Conservation (phyloP, 2,113 vertebrate species). For the Esox niger region DNA sequence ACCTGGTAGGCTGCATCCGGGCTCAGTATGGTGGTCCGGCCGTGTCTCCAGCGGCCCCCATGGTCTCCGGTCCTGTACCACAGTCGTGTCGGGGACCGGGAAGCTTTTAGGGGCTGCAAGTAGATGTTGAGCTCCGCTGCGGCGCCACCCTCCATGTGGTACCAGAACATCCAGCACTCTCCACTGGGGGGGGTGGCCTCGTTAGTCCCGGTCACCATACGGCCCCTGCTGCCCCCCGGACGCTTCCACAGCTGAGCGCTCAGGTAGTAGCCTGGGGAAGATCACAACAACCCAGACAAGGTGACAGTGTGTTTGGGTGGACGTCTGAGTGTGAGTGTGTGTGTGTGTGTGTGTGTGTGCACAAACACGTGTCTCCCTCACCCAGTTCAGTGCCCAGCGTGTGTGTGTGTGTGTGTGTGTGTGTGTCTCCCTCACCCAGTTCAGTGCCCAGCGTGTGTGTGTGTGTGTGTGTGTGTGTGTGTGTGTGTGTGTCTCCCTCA, state of each 20-base stretch:
- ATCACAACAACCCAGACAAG: not conserved
- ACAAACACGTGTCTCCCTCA: conserved; percentile 22
- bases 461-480: no score
- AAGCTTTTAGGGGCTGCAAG: conserved; percentile 32
- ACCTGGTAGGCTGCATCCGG: conserved; percentile 61
- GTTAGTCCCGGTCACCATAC: conserved; percentile 49
- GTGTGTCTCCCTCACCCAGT: conserved; percentile 51
- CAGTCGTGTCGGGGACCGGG: not conserved
- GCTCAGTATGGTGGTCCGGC: conserved; percentile 59
- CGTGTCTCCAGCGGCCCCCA: conserved; percentile 69
- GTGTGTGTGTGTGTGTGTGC: no score
- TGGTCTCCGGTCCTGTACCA: conserved; percentile 66
- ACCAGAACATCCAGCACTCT: conserved; percentile 75
- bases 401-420: conserved; percentile 35
- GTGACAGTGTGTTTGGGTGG: not conserved
- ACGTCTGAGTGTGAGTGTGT: no score
- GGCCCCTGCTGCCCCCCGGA: conserved; percentile 35
- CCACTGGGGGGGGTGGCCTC: conserved; percentile 55
- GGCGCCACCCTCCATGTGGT: conserved; percentile 67
- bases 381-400: conserved; percentile 71
- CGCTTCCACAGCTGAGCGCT: conserved; percentile 67
- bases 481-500: conserved; percentile 25
- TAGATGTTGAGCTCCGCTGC: conserved; percentile 63
- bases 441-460: conserved; percentile 74
- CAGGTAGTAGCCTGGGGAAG: conserved; percentile 69